Conservation (phyloP, 2,797 vertebrate species). For the Amphiprion clarkii region DNA sequence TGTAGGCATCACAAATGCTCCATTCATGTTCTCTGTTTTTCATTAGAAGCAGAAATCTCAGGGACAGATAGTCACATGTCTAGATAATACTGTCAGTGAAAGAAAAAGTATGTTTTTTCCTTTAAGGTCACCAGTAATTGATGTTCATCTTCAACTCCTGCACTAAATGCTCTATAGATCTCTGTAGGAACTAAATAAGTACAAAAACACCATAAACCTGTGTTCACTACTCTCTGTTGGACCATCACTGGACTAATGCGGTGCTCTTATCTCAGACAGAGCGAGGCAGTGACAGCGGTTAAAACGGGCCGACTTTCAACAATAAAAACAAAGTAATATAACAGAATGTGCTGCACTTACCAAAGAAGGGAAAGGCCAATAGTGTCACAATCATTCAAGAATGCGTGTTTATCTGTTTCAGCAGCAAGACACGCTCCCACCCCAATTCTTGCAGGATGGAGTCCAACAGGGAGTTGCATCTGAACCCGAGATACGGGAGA, state of each 20-base stretch:
- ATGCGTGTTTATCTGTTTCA: constrained; percentile 18
- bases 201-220: neutral
- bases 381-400: neutral
- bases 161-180: neutral
- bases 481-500: constrained; percentile 20
- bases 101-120: too few species aligned
- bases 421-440: neutral
- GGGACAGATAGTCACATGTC: neutral
- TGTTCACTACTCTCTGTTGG: neutral
- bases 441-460: neutral
- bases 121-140: too few species aligned
- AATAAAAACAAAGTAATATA: neutral
- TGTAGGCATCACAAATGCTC: too few species aligned
- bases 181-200: neutral
- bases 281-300: too few species aligned
- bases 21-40: neutral
- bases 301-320: too few species aligned
- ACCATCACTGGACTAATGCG: neutral
- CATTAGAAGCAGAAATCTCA: neutral
- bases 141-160: neutral
- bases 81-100: too few species aligned
- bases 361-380: too few species aligned
- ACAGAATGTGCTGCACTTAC: neutral
- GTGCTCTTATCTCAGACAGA: too few species aligned
- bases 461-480: constrained; percentile 9